Base-by-base conservation (phyloP, 2,888 invertebrate species). In the Uloborus plumipes region DNA sequence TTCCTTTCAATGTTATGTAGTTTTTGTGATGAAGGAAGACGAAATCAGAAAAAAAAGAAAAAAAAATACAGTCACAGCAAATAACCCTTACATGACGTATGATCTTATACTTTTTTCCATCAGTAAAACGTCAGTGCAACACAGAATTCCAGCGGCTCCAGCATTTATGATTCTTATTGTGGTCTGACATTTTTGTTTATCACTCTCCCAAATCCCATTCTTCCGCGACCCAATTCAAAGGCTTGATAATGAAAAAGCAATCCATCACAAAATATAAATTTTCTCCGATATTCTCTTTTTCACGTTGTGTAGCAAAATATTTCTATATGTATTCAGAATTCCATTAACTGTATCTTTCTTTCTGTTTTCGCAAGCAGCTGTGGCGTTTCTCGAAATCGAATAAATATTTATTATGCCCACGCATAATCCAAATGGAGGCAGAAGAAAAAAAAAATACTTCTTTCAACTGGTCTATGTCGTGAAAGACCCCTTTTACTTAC, bases 391-490 rank as follows among this genome's bases (percentile, higher is more conserved):
- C 55, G 64, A 39, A 55, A 58, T 22, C 31, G 53, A 64, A 80
- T 80, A 80, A 73, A 80, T 80, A 80, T 80, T 80, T 80, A 80
- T 80, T 74, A 74, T 67, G 65, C n/a, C 50, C 64, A 55, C 74
- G 22, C 50, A 78, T 67, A 53, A 53, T 51, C n/a, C 39, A 55
- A 11, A 31, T 53, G 31, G 18, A 55, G 69, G 55, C 39, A 13
- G 11, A 51, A 18, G 22, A 51, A 15, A 16, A 3, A 50, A 20
- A 50, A 26, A 11, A 7, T 39, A 11, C 11, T 39, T 39, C 39
- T 39, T 26, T 26, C 26, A 39, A 6, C 6, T 39, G 39, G 7
- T 39, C 39, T 39, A 39, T 39, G 9, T 39, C 9, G 39, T 7
- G 39, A 39, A 11, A 39, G 39, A 39, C 39, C 9, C 39, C 39